These are phyloP conservation scores for Spea bombifrons DNA, from an alignment of 2,113 vertebrate species.

Conservation along the genomic window DNA sequence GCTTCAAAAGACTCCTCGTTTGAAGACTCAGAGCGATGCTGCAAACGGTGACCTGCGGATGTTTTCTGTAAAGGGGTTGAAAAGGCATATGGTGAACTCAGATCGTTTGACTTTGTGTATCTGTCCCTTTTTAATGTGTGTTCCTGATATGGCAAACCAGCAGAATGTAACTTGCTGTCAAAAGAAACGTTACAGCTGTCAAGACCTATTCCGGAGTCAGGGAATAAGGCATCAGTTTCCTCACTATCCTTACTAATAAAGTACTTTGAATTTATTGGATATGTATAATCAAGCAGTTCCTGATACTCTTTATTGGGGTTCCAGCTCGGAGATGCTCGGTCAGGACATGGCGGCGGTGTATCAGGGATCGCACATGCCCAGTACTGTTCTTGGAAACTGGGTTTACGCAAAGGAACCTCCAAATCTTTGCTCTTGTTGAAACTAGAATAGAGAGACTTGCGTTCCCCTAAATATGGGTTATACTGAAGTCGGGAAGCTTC, in stretches of 20 bases:
- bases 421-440: accelerated
- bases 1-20: slow-evolving; percentile 50
- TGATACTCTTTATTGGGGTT: slow-evolving; percentile 84
- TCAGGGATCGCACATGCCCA: slow-evolving; percentile 84
- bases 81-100: slow-evolving; percentile 42
- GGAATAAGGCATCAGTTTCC: slow-evolving; percentile 59
- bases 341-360: slow-evolving; percentile 68
- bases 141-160: not conserved
- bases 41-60: slow-evolving; percentile 43
- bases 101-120: accelerated
- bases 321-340: slow-evolving; percentile 76
- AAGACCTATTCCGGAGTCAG: slow-evolving; percentile 84
- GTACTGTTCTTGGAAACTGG: slow-evolving; percentile 73
- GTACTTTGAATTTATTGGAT: slow-evolving; percentile 77
- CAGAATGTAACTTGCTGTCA: slow-evolving; percentile 54
- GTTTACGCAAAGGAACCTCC: slow-evolving; percentile 39
- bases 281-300: slow-evolving; percentile 87
- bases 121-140: not conserved
- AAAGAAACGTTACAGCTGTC: slow-evolving; percentile 74
- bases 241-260: slow-evolving; percentile 52
- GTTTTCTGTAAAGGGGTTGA: slow-evolving; percentile 48
- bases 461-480: not conserved
- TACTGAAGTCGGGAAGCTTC: not conserved
- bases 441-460: not conserved
- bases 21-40: slow-evolving; percentile 38